phyloP scores from a whole-genome alignment of 1,140 invertebrate species.

The Cataglyphis hispanica region DNA sequence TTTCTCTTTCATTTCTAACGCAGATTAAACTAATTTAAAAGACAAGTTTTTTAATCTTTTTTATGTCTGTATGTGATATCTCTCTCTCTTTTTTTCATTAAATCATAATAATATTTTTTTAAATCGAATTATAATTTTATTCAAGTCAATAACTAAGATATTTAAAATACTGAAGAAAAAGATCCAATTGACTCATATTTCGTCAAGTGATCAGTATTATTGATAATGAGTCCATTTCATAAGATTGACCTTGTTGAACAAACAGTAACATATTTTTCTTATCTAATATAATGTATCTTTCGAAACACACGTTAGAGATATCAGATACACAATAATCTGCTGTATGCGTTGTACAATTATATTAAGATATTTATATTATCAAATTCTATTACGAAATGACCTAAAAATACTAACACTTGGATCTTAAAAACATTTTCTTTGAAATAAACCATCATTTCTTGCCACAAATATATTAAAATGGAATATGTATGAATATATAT shows the following conservation, averaged over 20 bases:
- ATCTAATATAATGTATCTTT: not conserved
- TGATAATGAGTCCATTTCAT: not conserved
- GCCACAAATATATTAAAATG: conserved; percentile 1
- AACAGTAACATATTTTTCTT: not conserved
- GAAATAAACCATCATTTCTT: not conserved
- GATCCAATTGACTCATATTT: not conserved
- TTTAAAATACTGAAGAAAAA: not conserved
- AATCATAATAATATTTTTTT: not conserved
- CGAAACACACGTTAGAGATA: not conserved
- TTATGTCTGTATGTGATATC: not conserved
- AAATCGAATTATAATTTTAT: not conserved
- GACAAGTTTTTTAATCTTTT: not conserved
- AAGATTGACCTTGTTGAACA: not conserved
- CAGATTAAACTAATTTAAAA: not conserved
- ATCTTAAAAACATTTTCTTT: not conserved
- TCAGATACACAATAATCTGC: not conserved
- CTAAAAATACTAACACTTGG: not conserved
- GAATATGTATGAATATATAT: not conserved
- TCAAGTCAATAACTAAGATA: not conserved
- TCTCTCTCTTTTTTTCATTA: not conserved
- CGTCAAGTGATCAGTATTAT: not conserved
- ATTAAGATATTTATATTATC: not conserved
- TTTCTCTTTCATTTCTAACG: not conserved
- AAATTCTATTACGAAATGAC: not conserved
- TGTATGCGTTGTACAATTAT: not conserved